phyloP scores from a whole-genome alignment of 2,113 vertebrate genomes.

The Eptesicus fuscus region DNA sequence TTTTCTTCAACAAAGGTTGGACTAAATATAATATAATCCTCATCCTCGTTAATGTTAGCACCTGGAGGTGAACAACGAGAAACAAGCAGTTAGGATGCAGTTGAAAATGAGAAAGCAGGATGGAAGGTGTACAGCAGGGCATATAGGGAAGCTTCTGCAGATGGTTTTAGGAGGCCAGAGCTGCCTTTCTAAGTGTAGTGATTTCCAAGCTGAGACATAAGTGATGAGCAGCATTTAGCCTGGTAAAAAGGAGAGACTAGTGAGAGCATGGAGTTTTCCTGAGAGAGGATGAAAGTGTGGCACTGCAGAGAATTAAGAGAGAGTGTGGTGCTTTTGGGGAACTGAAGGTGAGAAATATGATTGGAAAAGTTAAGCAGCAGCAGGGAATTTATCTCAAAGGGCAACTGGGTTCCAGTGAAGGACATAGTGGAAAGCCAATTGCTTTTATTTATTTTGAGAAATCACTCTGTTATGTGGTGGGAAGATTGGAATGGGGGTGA shows the following conservation, averaged over 20 bases:
- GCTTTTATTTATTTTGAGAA: slow-evolving; percentile 2
- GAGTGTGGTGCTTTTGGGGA: not conserved
- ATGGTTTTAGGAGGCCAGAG: not conserved
- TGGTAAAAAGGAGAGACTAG: not conserved
- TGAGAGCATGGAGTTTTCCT: not conserved
- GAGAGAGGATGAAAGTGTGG: not conserved
- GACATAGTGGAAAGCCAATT: not conserved
- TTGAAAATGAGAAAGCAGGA: not conserved
- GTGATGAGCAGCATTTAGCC: not conserved
- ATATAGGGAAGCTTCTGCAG: not conserved
- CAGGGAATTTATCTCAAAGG: slow-evolving; percentile 11
- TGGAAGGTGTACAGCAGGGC: not conserved
- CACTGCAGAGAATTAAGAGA: not conserved
- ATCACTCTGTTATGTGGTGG: not conserved
- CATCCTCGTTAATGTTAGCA: not conserved
- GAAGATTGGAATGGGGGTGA: not conserved
- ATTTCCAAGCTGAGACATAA: not conserved
- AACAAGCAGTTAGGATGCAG: not conserved
- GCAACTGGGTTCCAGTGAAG: not conserved
- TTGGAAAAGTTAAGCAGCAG: not conserved
- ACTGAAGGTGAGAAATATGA: not conserved
- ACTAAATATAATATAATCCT: not conserved
- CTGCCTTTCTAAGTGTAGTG: not conserved
- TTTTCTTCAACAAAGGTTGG: not conserved
- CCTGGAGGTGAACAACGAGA: not conserved